Conservation (phyloP, 2,888 invertebrate species). For the Oligia fasciuncula region DNA sequence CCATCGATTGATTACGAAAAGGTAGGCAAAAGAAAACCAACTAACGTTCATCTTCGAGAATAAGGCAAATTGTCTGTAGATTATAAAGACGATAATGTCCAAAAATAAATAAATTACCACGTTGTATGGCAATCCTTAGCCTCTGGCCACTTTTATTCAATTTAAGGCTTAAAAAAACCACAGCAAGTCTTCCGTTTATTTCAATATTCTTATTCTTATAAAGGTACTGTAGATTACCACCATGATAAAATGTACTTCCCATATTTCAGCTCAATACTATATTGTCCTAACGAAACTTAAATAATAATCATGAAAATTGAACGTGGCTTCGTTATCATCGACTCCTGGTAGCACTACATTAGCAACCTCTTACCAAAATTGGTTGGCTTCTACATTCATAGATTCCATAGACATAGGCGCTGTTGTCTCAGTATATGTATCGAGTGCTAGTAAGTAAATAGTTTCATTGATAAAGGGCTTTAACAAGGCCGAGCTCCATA, state of each 20-base stretch:
- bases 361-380: slow-evolving; percentile 21
- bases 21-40: slow-evolving; percentile 11
- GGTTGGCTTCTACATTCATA: neutral
- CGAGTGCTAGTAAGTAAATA: neutral
- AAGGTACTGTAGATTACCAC: too few species aligned
- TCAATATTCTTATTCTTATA: neutral
- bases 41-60: neutral
- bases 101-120: too few species aligned
- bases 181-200: neutral
- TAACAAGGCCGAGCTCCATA: neutral
- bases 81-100: slow-evolving; percentile 29
- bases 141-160: too few species aligned
- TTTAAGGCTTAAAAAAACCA: neutral
- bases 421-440: neutral
- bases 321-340: neutral
- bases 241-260: neutral
- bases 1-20: slow-evolving; percentile 29
- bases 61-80: slow-evolving; percentile 32
- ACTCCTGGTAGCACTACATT: neutral
- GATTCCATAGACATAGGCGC: neutral
- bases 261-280: neutral
- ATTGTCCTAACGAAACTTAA: neutral
- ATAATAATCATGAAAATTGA: neutral
- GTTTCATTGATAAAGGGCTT: neutral
- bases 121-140: too few species aligned